These are phyloP conservation scores for Cyrtodaria siliqua DNA, from an alignment of 2,888 invertebrate genomes.

Conservation along the genomic window DNA sequence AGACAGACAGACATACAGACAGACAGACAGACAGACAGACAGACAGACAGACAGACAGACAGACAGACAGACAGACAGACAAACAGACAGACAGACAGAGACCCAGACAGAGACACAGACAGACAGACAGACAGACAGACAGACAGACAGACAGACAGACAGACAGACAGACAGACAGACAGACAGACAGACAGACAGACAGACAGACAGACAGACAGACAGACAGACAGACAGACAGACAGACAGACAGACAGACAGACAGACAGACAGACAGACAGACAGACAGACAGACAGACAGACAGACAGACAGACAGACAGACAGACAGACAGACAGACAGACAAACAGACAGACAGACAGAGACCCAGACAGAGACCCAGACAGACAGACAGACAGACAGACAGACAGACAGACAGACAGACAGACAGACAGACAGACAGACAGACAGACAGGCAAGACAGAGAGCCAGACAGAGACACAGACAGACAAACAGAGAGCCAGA, in stretches of 20 bases:
- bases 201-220: slow-evolving; percentile 3
- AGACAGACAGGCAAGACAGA: too few relatives aligned
- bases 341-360: too few relatives aligned
- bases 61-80: slow-evolving; percentile 3
- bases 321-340: slow-evolving; percentile 3
- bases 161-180: slow-evolving; percentile 3
- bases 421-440: slow-evolving; percentile 3
- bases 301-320: slow-evolving; percentile 3
- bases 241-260: slow-evolving; percentile 3
- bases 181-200: slow-evolving; percentile 3
- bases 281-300: slow-evolving; percentile 3
- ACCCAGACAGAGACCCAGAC: too few relatives aligned
- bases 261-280: slow-evolving; percentile 3
- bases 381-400: slow-evolving; percentile 3
- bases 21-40: slow-evolving; percentile 3
- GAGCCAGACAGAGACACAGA: too few relatives aligned
- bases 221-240: slow-evolving; percentile 3
- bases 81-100: too few relatives aligned
- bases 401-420: slow-evolving; percentile 3
- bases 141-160: slow-evolving; percentile 3
- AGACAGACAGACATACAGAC: too few relatives aligned
- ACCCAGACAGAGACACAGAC: not conserved
- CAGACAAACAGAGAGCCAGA: too few relatives aligned
- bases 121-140: slow-evolving; percentile 3
- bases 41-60: slow-evolving; percentile 3